Conservation (phyloP, 1,140 invertebrate genomes). For the Calliphora vicina region DNA sequence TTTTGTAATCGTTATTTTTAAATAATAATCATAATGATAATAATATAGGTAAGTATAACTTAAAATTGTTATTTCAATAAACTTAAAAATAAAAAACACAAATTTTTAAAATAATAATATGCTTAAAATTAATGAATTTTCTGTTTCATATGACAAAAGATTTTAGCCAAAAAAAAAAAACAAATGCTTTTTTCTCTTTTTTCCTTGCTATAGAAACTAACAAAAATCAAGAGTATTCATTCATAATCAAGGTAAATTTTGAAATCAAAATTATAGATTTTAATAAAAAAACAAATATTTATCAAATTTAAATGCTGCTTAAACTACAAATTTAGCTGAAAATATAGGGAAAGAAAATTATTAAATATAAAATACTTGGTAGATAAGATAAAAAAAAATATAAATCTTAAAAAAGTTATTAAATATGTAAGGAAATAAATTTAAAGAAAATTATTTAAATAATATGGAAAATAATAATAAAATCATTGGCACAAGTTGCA, state of each 20-base stretch:
- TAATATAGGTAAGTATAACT: background rate
- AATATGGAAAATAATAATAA: constrained; percentile 30
- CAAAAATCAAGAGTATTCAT: background rate
- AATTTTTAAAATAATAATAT: background rate
- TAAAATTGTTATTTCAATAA: background rate
- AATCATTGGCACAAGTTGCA: constrained; percentile 63
- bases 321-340: constrained; percentile 60
- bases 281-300: background rate
- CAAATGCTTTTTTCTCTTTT: background rate
- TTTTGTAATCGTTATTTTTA: background rate
- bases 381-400: background rate
- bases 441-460: background rate
- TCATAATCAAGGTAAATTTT: background rate
- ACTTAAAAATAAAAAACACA: background rate
- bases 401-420: background rate
- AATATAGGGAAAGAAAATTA: constrained; percentile 47
- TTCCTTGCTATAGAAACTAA: no score
- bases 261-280: background rate
- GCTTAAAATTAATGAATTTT: background rate
- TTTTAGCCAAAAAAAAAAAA: background rate
- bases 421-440: background rate
- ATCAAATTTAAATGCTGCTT: constrained; percentile 39
- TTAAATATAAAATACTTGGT: background rate
- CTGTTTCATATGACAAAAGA: background rate
- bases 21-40: background rate